phyloP scores from a whole-genome alignment of 2,113 vertebrate species.

The Leptosomus discolor region DNA sequence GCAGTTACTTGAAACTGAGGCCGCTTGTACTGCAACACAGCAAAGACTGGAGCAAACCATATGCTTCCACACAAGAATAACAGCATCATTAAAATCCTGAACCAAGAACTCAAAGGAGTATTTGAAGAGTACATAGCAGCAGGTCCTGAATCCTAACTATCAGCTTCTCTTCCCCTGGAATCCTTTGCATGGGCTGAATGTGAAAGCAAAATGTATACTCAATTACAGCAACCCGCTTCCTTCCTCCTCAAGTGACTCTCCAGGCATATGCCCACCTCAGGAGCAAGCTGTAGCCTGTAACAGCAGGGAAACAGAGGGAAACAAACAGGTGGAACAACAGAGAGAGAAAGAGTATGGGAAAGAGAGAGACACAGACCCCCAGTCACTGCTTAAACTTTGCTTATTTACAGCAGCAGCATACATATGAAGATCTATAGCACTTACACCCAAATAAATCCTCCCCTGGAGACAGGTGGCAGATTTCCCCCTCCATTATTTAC shows the following conservation, averaged over 20 bases:
- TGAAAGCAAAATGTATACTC: neutral
- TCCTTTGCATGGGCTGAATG: neutral
- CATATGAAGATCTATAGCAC: slow-evolving; percentile 65
- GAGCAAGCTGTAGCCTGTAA: neutral
- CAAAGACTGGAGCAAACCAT: slow-evolving; percentile 30
- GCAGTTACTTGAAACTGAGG: neutral
- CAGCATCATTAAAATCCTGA: slow-evolving; percentile 57
- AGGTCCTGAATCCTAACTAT: slow-evolving; percentile 12
- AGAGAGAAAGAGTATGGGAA: neutral
- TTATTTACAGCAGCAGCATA: slow-evolving; percentile 60
- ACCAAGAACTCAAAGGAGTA: slow-evolving; percentile 53
- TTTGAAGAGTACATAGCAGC: slow-evolving; percentile 36
- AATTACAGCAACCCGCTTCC: neutral
- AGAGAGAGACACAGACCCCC: neutral
- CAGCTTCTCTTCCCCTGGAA: neutral
- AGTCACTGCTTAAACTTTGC: slow-evolving; percentile 46
- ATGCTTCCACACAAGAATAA: slow-evolving; percentile 34
- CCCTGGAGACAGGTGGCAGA: slow-evolving; percentile 64
- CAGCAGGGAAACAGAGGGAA: neutral
- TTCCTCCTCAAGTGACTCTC: neutral
- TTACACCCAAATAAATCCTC: slow-evolving; percentile 67
- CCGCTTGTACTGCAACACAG: neutral
- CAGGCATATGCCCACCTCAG: neutral
- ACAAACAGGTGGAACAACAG: neutral
- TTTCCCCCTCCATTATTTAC: slow-evolving; percentile 65